A percentile compares a stretch with the other conserved stretches of the same genome.
These are phyloP conservation scores for Thryonomys swinderianus DNA, from an alignment of 2,113 vertebrate genomes.

Conservation along the genomic window DNA sequence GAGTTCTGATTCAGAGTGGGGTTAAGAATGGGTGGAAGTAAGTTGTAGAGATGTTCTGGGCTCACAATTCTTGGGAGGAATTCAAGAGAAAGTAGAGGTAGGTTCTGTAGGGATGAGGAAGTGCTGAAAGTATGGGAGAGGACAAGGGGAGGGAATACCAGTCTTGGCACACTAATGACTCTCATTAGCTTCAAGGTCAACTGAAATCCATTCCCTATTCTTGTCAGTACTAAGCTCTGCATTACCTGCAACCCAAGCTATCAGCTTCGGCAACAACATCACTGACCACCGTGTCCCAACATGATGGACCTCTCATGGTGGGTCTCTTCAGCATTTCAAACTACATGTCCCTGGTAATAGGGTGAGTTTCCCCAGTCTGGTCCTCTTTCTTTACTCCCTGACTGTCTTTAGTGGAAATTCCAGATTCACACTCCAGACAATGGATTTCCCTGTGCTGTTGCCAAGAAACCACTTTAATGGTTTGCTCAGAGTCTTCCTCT, in stretches of 20 bases:
- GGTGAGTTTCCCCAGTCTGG: background rate
- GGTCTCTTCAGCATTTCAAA: background rate
- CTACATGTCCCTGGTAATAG: background rate
- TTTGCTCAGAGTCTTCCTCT: background rate
- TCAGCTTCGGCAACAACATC: background rate
- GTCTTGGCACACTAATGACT: background rate
- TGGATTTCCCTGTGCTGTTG: background rate
- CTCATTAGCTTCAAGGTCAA: background rate
- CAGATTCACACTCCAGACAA: background rate
- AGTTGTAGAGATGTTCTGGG: background rate
- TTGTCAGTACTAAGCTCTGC: background rate
- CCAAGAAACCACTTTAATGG: background rate
- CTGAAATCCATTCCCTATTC: background rate
- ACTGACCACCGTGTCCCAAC: background rate
- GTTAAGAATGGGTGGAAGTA: background rate
- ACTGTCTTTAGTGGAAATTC: constrained; percentile 1
- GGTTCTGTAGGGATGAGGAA: background rate
- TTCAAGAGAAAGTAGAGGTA: background rate
- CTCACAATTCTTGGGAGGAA: background rate
- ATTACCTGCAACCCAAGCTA: background rate
- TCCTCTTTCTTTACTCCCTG: background rate
- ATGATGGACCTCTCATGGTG: background rate
- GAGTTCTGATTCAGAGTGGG: background rate
- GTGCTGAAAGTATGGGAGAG: background rate
- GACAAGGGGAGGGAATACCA: rapidly evolving